Base-by-base conservation (phyloP, 2,113 vertebrate species). In the Pachypanchax playfairii region DNA sequence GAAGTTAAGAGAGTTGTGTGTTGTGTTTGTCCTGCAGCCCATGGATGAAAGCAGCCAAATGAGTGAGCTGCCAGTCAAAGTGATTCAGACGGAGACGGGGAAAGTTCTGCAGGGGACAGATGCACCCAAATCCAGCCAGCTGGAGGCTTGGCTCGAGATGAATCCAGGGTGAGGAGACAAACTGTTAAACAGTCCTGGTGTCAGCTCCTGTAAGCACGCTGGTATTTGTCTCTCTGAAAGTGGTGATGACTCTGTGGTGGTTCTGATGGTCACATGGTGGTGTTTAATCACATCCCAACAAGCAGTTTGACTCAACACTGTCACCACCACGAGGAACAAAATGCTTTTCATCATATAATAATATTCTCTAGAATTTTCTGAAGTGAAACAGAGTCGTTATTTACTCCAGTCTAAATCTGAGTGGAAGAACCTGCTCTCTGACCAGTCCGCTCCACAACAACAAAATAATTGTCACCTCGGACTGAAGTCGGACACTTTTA, bases 71-170 rank as follows among this genome's bases (percentile, higher is more conserved):
- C 96, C 97, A 26, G 95, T 98, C 75, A 98, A 99, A 89, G 96
- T 99, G 62, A 98, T 97, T 75, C 96, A 99, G 85, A 98, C 95
- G 0, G 96, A 98, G 90, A 98, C 96, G 0, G 96, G 97, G 29
- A 97, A 97, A 77, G 96, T 98, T 61, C 86, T 99, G 4, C 95
- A 97, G 79, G 97, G 96, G 49, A 94, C 95, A 2, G 96, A 99
- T 48, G 97, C 97, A 47, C 97, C 97, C 48, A 99, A 97, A 86
- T 96, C 97, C 74, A 97, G 96, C 91, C 97, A 98, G 75, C 89
- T 99, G 80, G 97, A 99, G 66, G 96, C 97, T 47, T 99, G 97
- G 97, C 87, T 99, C 9, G 97, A 99, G 86, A 99, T 98, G 97
- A 98, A 99, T 61, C 97, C 96, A 15, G 97, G 97, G 96, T 98